Percentiles rank a stretch among this genome's conserved stretches.
Evolutionary conservation across 2,797 vertebrate species (phyloP).

Genomic region (Sphenodon punctatus): DNA sequence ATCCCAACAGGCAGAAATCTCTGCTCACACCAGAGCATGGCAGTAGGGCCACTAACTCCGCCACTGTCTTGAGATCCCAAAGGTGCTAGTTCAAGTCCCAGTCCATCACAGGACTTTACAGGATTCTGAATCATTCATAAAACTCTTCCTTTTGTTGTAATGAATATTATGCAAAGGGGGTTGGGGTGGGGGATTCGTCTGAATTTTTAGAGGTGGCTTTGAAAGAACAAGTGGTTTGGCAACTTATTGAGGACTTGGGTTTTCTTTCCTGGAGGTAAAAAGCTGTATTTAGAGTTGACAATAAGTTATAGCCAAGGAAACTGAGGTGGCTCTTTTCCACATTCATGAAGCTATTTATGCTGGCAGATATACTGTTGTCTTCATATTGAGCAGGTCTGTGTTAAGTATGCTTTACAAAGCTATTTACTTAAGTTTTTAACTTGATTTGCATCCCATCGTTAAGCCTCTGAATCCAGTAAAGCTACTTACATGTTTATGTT

Average conservation of each 20-base stretch:
- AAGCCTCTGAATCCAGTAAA: background rate
- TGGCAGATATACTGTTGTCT: too few species aligned
- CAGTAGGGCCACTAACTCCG: too few species aligned
- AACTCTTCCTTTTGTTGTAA: conserved; percentile 18
- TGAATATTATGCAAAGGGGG: too few species aligned
- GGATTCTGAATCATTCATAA: conserved; percentile 17
- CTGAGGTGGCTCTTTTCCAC: background rate
- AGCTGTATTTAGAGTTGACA: conserved; percentile 10
- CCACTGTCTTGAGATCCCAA: too few species aligned
- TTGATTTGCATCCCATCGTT: background rate
- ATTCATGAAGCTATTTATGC: too few species aligned
- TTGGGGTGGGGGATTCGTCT: conserved; percentile 26
- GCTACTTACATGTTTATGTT: background rate
- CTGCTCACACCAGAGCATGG: too few species aligned
- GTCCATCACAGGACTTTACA: too few species aligned
- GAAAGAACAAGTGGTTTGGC: conserved; percentile 23
- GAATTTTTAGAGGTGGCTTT: conserved; percentile 58
- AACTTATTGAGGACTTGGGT: background rate
- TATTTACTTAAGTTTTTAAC: background rate
- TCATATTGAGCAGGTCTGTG: background rate
- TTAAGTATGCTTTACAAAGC: background rate
- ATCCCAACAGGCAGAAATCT: too few species aligned
- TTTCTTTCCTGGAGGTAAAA: conserved; percentile 4
- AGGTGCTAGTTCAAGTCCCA: too few species aligned
- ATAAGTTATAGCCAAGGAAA: conserved; percentile 15